Percentiles rank a stretch among this genome's conserved stretches.
Evolutionary conservation across 23 tunicate species (phyloP).

Genomic region (Trididemnum clinides): DNA sequence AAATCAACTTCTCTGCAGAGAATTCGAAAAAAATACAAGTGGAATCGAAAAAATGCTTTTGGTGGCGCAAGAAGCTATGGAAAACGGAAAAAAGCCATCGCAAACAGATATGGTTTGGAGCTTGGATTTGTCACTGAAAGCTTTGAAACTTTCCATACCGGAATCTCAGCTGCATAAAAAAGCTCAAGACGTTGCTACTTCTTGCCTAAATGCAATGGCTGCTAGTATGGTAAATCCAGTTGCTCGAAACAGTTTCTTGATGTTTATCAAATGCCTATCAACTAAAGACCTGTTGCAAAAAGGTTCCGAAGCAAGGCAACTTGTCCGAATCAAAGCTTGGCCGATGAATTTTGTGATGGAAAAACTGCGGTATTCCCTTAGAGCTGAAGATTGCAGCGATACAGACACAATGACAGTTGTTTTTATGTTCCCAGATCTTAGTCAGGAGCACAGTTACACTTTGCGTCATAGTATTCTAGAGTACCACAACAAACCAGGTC

Average conservation of each 20-base stretch:
- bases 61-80: slow-evolving; percentile 30
- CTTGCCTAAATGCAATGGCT: slow-evolving; percentile 37
- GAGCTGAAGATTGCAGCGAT: slow-evolving; percentile 50
- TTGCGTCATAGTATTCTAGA: slow-evolving; percentile 55
- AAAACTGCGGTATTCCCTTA: neutral
- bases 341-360: neutral
- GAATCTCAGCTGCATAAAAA: neutral
- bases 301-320: neutral
- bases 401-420: neutral
- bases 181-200: slow-evolving; percentile 23
- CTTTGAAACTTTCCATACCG: neutral
- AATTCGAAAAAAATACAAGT: neutral
- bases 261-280: too few species aligned
- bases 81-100: slow-evolving; percentile 14
- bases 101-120: slow-evolving; percentile 57
- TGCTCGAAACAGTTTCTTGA: slow-evolving; percentile 60
- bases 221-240: slow-evolving; percentile 17
- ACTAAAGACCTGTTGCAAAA: slow-evolving; percentile 33
- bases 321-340: neutral
- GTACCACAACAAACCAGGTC: neutral
- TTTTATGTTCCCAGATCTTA: slow-evolving; percentile 34
- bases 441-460: slow-evolving; percentile 38
- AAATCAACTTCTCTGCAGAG: neutral
- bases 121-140: slow-evolving; percentile 52
- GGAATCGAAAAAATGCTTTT: slow-evolving; percentile 47